Base-by-base conservation (phyloP, 2,888 invertebrate genomes). In the Polyploca ridens region DNA sequence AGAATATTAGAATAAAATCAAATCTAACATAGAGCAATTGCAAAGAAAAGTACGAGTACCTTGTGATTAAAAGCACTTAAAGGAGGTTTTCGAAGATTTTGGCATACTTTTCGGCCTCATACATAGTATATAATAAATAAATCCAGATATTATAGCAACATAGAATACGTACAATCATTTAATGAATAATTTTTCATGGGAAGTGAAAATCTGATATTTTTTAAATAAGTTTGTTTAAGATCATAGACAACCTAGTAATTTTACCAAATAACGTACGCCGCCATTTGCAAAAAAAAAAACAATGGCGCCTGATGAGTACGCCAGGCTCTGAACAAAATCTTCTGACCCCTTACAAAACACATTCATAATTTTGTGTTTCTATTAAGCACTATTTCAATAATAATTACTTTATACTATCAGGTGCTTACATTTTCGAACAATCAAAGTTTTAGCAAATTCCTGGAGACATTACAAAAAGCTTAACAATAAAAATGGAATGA, bases 401-500 rank as follows among this genome's bases (percentile, higher is more conserved):
- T 54, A 10, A 54, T 54, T 60, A 49, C 44, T 64, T 70, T 72
- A 70, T 67, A 71, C 67, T 69, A 67, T 67, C 67, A 68, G 68
- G 69, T 73, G 71, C 68, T 67, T n/a, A 54, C n/a, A n/a, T 54
- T n/a, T 54, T 54, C 19, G 54, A 19, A 54, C 16, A 54, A 19
- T 19, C 16, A 54, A 19, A 54, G 54, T 54, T 54, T 16, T 7
- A 54, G 16, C 54, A 10, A 19, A 54, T 19, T 10, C 54, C 3
- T n/a, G 19, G 62, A 62, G 54, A 62, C 58, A 62, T 46, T n/a
- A 46, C 35, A 59, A 65, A 64, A 72, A 79, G 69, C 75, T 79
- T 78, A 79, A 78, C 10, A 54, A 54, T 49, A 71, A 70, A 71
- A 77, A 79, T 81, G 82, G 81, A 84, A 82, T 83, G 81, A 83